phyloP scores from a whole-genome alignment of 2,113 vertebrate genomes.

The Spilogale gracilis region DNA sequence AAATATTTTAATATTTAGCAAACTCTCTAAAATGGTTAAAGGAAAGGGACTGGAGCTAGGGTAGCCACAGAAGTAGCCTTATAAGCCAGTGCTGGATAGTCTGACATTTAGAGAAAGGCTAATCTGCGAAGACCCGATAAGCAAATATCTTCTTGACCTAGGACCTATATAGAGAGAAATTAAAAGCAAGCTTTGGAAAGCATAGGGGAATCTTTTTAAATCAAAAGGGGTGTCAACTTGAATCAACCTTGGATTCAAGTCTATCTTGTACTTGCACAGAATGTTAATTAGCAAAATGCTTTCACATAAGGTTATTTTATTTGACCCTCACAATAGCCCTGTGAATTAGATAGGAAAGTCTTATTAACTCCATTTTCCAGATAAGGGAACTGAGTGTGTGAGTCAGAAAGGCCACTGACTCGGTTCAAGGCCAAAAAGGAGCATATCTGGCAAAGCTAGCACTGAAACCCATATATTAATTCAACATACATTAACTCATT shows the following conservation, averaged over 20 bases:
- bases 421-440: not conserved
- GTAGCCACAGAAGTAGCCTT: not conserved
- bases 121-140: conserved; percentile 7
- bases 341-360: conserved; percentile 43
- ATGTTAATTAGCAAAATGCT: conserved; percentile 65
- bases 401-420: conserved; percentile 34
- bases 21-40: conserved; percentile 38
- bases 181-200: conserved; percentile 58
- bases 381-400: conserved; percentile 38
- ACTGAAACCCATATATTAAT: conserved; percentile 20
- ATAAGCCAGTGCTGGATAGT: not conserved
- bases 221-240: conserved; percentile 29
- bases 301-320: conserved; percentile 61
- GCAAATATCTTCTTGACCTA: conserved; percentile 34
- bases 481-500: conserved; percentile 12
- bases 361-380: conserved; percentile 66
- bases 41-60: not conserved
- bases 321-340: conserved; percentile 54
- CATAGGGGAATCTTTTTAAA: conserved; percentile 12
- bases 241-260: conserved; percentile 46
- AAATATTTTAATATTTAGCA: conserved; percentile 34
- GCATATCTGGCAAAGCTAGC: not conserved
- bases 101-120: conserved; percentile 1
- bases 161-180: conserved; percentile 33
- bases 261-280: conserved; percentile 32